Conservation (phyloP, 2,113 vertebrate genomes). For the Corythoichthys haematopterus region DNA sequence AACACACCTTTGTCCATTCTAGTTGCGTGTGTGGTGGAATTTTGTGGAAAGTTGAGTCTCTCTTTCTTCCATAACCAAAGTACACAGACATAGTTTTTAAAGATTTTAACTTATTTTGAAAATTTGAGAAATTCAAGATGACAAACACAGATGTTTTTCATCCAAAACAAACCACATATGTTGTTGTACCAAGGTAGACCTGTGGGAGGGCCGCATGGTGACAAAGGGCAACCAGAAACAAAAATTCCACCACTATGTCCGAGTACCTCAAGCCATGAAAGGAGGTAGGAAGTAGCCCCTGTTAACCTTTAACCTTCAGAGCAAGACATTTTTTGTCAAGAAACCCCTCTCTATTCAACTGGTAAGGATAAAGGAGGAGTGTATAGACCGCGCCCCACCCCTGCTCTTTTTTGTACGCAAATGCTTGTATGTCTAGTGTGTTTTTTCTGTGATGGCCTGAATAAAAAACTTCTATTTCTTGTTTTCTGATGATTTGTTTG, state of each 20-base stretch:
- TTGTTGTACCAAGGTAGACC: too few species aligned
- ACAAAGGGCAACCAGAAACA: too few species aligned
- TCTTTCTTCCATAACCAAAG: too few species aligned
- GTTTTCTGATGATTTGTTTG: neutral
- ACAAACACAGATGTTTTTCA: too few species aligned
- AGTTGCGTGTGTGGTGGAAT: neutral
- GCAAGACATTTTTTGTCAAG: conserved; percentile 28
- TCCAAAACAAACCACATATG: too few species aligned
- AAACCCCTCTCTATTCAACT: conserved; percentile 16
- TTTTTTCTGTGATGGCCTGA: neutral
- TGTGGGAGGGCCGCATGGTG: too few species aligned
- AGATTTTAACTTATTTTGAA: too few species aligned
- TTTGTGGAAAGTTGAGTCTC: too few species aligned
- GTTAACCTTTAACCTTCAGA: conserved; percentile 44
- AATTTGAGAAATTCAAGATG: too few species aligned
- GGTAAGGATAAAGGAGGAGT: neutral
- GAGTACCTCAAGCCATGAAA: neutral
- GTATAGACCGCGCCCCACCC: neutral
- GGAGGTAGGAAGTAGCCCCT: conserved; percentile 26
- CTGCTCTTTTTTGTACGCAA: neutral
- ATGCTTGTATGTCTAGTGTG: conserved; percentile 10
- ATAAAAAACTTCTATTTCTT: neutral
- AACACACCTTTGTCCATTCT: neutral
- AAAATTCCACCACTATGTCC: too few species aligned
- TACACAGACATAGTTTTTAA: too few species aligned